phyloP scores from a whole-genome alignment of 2,113 vertebrate species.

The Spea bombifrons region DNA sequence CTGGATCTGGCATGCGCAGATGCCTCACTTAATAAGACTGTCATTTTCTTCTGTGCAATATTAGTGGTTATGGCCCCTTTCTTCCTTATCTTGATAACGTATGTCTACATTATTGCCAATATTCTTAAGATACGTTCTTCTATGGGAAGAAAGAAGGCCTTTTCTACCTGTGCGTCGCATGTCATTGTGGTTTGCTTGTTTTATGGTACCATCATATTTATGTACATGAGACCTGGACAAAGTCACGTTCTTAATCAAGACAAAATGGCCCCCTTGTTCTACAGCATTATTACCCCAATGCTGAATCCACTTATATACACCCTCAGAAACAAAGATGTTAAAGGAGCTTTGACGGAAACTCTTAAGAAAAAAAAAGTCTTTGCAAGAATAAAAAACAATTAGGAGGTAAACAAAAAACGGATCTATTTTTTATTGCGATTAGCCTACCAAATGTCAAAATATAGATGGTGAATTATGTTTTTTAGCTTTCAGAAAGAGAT shows the following conservation, averaged over 20 bases:
- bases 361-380: not conserved
- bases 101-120: constrained; percentile 11
- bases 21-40: constrained; percentile 1
- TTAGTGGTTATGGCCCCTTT: constrained; percentile 11
- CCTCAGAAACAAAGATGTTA: constrained; percentile 33
- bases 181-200: constrained; percentile 1
- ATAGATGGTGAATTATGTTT: no score
- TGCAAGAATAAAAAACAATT: not conserved
- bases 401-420: no score
- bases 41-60: constrained; percentile 10
- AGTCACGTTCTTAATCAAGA: not conserved
- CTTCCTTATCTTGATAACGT: constrained; percentile 20
- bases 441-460: no score
- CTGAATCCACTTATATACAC: constrained; percentile 29
- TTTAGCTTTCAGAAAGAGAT: no score
- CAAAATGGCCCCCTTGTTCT: constrained; percentile 3
- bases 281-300: constrained; percentile 21
- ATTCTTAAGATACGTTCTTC: constrained; percentile 7
- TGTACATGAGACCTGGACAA: constrained; percentile 18
- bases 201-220: constrained; percentile 23
- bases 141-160: not conserved
- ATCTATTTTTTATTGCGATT: no score
- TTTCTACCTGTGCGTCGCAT: constrained; percentile 26
- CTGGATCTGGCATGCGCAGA: constrained; percentile 20
- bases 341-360: not conserved